These are phyloP conservation scores for Blastobasis adustella DNA, from an alignment of 2,888 invertebrate genomes.

Conservation along the genomic window DNA sequence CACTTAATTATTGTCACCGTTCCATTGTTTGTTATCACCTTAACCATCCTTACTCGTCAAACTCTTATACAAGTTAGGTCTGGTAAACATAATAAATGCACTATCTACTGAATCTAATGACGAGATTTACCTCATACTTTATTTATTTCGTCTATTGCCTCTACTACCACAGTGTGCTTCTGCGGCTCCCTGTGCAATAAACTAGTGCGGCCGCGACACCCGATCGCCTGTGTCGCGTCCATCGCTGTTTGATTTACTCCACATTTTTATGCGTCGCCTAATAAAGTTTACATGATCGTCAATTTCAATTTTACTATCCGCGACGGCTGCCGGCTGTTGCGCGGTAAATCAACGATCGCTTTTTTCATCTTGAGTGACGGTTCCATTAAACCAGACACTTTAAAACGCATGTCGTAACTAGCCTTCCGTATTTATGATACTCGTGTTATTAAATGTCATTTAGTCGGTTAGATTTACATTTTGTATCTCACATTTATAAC, in stretches of 20 bases:
- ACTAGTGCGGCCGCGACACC: slow-evolving; percentile 36
- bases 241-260: slow-evolving; percentile 50
- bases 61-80: too few relatives aligned
- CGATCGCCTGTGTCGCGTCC: slow-evolving; percentile 21
- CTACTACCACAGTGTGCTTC: too few relatives aligned
- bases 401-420: not conserved
- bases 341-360: slow-evolving; percentile 49
- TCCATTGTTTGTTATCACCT: too few relatives aligned
- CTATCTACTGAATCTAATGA: too few relatives aligned
- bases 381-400: too few relatives aligned
- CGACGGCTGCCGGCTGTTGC: slow-evolving; percentile 34
- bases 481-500: not conserved
- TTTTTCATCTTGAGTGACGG: slow-evolving; percentile 22
- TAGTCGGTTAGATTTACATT: not conserved
- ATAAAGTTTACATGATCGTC: slow-evolving; percentile 67
- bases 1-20: too few relatives aligned
- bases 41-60: too few relatives aligned
- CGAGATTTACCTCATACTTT: too few relatives aligned
- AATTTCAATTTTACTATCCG: slow-evolving; percentile 64
- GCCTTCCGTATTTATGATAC: not conserved
- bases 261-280: slow-evolving; percentile 57
- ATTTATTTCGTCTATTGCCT: too few relatives aligned
- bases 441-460: not conserved
- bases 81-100: too few relatives aligned
- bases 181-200: slow-evolving; percentile 36